These are phyloP conservation scores for Drosophila meridionalis DNA, from an alignment of 2,888 invertebrate species.

Conservation along the genomic window DNA sequence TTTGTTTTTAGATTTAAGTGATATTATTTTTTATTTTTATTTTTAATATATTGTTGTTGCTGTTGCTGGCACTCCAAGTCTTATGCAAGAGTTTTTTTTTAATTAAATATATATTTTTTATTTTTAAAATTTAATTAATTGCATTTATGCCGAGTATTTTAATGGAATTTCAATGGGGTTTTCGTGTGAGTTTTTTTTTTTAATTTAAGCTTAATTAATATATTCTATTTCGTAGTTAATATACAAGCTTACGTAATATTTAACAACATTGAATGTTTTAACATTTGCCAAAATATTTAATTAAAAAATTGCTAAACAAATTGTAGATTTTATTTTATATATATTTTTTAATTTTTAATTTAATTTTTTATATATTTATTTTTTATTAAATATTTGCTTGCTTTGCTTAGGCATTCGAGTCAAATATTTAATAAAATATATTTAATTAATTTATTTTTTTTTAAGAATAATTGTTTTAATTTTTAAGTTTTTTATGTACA, in stretches of 20 bases:
- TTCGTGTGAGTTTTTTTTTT: slow-evolving; percentile 47
- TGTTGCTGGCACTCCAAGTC: slow-evolving; percentile 84
- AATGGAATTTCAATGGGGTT: slow-evolving; percentile 72
- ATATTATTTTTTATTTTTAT: slow-evolving; percentile 26
- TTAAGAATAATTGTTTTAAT: too few species aligned
- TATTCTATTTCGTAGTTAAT: slow-evolving; percentile 57
- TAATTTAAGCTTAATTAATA: slow-evolving; percentile 10
- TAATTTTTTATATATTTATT: not conserved
- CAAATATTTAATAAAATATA: slow-evolving; percentile 9
- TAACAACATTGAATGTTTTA: slow-evolving; percentile 85
- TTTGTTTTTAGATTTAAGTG: slow-evolving; percentile 34
- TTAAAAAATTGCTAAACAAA: slow-evolving; percentile 33
- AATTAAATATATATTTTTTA: slow-evolving; percentile 39
- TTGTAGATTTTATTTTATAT: slow-evolving; percentile 11
- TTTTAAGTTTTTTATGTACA: not conserved
- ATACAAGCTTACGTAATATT: slow-evolving; percentile 84
- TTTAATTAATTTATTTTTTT: not conserved
- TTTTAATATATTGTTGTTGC: slow-evolving; percentile 23
- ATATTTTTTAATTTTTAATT: not conserved
- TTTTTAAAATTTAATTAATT: slow-evolving; percentile 60
- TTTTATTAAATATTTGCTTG: slow-evolving; percentile 12
- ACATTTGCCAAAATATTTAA: slow-evolving; percentile 59
- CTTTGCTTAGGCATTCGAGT: not conserved
- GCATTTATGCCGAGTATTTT: slow-evolving; percentile 66
- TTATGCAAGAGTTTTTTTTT: slow-evolving; percentile 57